Evolutionary conservation across 2,797 vertebrate species (phyloP).

Genomic region (Acanthurus lineatus): DNA sequence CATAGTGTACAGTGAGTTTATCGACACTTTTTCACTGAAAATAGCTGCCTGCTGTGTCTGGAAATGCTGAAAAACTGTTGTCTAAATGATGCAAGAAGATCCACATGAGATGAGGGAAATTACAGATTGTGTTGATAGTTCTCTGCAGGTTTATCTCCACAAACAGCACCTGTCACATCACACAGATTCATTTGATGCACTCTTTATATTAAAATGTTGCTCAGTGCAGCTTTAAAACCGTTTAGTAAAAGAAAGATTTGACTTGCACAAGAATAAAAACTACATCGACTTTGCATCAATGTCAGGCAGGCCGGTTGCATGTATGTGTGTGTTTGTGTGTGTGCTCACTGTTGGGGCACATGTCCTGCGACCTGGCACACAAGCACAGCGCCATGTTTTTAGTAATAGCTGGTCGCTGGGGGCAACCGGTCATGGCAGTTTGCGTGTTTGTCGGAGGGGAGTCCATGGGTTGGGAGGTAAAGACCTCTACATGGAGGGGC

Average conservation of each 20-base stretch:
- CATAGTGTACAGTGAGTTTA: neutral
- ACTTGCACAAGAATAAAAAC: neutral
- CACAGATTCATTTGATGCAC: neutral
- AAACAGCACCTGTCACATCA: neutral
- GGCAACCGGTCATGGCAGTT: slow-evolving; percentile 55
- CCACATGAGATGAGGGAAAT: neutral
- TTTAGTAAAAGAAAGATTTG: neutral
- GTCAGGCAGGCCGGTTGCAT: slow-evolving; percentile 44
- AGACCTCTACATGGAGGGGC: slow-evolving; percentile 55
- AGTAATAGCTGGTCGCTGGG: slow-evolving; percentile 73
- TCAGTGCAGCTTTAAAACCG: slow-evolving; percentile 12
- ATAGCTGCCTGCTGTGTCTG: neutral
- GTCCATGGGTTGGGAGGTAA: slow-evolving; percentile 50
- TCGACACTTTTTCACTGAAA: neutral
- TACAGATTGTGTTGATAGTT: neutral
- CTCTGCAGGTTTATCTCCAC: neutral
- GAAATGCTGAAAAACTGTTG: neutral
- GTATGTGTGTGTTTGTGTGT: slow-evolving; percentile 19
- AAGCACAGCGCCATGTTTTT: slow-evolving; percentile 49
- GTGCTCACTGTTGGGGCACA: slow-evolving; percentile 53
- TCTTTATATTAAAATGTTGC: neutral
- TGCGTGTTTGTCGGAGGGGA: slow-evolving; percentile 46
- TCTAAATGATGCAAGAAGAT: neutral
- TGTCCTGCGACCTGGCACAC: slow-evolving; percentile 65
- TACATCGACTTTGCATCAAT: slow-evolving; percentile 67